Evolutionary conservation across 2,888 invertebrate genomes (phyloP).

Genomic region (Pachymerium ferrugineum): DNA sequence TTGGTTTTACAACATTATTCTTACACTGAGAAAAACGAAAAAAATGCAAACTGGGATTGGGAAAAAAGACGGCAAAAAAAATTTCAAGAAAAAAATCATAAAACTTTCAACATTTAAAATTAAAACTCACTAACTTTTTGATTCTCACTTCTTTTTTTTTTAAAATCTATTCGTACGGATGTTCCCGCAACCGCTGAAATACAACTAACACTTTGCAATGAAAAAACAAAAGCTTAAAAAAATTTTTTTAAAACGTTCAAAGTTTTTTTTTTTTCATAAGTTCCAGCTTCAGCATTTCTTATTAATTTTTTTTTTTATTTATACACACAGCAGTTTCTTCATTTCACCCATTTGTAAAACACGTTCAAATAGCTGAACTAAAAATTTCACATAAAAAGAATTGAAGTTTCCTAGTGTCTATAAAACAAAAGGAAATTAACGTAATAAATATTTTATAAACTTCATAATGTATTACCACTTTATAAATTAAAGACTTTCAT

Average conservation of each 20-base stretch:
- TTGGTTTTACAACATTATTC: background rate
- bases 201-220: background rate
- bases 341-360: background rate
- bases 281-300: background rate
- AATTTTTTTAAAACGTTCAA: background rate
- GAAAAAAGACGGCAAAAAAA: background rate
- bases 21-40: background rate
- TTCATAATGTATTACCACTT: background rate
- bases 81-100: no score
- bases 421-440: background rate
- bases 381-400: background rate
- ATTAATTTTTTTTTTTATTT: background rate
- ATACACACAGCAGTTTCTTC: no score
- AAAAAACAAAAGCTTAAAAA: background rate
- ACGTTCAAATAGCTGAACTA: background rate
- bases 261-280: no score
- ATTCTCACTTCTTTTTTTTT: no score
- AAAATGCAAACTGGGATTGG: background rate
- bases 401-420: background rate
- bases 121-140: background rate
- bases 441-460: background rate
- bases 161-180: background rate
- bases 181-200: background rate
- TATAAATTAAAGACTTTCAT: conserved; percentile 43
- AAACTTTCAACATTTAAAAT: background rate